phyloP scores from a whole-genome alignment of 2,888 invertebrate species.

The Unio pictorum region DNA sequence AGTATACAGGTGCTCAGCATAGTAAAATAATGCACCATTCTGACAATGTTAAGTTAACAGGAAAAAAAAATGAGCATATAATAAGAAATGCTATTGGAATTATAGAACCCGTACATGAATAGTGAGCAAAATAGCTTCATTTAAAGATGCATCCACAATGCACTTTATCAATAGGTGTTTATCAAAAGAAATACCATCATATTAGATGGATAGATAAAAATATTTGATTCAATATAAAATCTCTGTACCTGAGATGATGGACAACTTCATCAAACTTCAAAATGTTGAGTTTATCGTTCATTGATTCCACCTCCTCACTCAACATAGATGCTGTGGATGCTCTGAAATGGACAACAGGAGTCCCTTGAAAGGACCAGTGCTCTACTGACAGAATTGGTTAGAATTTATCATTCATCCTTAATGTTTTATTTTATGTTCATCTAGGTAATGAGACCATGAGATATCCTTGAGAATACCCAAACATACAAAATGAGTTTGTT shows the following conservation, averaged over 20 bases:
- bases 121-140: too few species aligned
- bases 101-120: too few species aligned
- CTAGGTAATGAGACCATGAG: neutral
- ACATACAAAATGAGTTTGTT: too few species aligned
- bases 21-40: too few species aligned
- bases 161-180: neutral
- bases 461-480: neutral
- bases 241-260: constrained; percentile 57
- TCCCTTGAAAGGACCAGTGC: neutral
- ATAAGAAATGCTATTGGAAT: too few species aligned
- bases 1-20: too few species aligned
- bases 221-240: neutral
- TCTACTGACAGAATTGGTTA: too few species aligned
- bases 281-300: constrained; percentile 62
- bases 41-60: too few species aligned
- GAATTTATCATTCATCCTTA: too few species aligned
- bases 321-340: constrained; percentile 40
- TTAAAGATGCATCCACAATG: too few species aligned
- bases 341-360: constrained; percentile 15
- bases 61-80: too few species aligned
- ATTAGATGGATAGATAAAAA: neutral
- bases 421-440: neutral
- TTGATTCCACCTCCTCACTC: constrained; percentile 59
- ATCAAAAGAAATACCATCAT: neutral
- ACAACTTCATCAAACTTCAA: constrained; percentile 65